A percentile compares a stretch with the other conserved stretches of the same genome.
These are phyloP conservation scores for Helostoma temminkii DNA, from an alignment of 2,797 vertebrate species.

Conservation along the genomic window DNA sequence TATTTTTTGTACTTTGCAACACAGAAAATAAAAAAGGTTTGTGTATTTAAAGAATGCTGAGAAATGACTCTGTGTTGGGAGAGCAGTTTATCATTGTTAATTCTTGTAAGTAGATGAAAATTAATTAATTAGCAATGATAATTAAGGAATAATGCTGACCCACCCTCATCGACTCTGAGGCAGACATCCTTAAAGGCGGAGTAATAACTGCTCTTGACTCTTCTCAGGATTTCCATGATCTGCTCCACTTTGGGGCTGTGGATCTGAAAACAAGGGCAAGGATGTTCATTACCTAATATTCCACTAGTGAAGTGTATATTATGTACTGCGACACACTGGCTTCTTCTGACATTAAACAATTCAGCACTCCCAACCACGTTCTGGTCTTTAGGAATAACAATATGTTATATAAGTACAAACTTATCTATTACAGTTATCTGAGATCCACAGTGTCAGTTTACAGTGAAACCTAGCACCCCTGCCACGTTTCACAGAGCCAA, in stretches of 20 bases:
- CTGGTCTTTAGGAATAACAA: not conserved
- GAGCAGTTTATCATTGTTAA: too few species aligned
- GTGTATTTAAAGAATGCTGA: not conserved
- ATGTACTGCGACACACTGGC: not conserved
- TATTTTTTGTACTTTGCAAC: too few species aligned
- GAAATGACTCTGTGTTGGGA: not conserved
- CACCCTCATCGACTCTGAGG: slow-evolving; percentile 80
- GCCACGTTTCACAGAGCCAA: not conserved
- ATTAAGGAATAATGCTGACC: slow-evolving; percentile 15
- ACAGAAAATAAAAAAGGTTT: too few species aligned
- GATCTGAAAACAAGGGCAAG: slow-evolving; percentile 63
- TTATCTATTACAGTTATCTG: too few species aligned
- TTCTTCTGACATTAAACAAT: not conserved
- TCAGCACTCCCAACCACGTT: not conserved
- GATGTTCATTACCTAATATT: not conserved
- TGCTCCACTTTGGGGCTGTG: slow-evolving; percentile 78
- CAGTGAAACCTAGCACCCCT: not conserved
- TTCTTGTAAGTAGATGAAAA: not conserved
- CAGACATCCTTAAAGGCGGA: slow-evolving; percentile 78
- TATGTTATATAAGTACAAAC: not conserved
- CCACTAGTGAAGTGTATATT: not conserved
- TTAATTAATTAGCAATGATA: not conserved
- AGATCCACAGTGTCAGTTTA: not conserved
- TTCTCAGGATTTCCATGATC: slow-evolving; percentile 81
- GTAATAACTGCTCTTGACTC: slow-evolving; percentile 82